Evolutionary conservation across 2,113 vertebrate genomes (phyloP).

Genomic region (Aythya baeri): DNA sequence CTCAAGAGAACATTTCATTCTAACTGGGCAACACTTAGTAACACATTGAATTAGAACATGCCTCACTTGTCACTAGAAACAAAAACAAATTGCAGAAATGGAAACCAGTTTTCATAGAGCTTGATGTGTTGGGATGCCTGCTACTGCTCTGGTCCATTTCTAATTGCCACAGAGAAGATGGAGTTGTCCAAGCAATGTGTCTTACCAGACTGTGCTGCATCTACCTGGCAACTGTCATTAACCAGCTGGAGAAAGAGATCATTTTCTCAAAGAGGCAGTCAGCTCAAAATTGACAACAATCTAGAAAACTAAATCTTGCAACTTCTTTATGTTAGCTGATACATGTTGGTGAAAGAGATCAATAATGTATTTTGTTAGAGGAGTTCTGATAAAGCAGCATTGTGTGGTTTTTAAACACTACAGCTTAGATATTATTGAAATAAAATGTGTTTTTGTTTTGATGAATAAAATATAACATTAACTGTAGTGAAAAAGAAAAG

Average conservation of each 20-base stretch:
- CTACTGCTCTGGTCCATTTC: neutral
- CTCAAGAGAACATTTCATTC: neutral
- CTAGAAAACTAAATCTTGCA: constrained; percentile 25
- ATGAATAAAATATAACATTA: neutral
- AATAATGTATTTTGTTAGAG: constrained; percentile 34
- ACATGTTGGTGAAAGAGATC: constrained; percentile 1
- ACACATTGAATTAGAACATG: neutral
- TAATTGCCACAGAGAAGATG: neutral
- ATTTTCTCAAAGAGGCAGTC: constrained; percentile 17
- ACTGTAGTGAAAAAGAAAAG: constrained; percentile 36
- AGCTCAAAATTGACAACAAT: constrained; percentile 9
- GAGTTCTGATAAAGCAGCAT: constrained; percentile 4
- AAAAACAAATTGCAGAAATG: neutral
- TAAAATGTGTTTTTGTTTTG: constrained; percentile 35
- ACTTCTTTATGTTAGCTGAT: constrained; percentile 20
- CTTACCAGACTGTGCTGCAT: neutral
- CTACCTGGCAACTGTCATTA: neutral
- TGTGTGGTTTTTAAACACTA: constrained; percentile 33
- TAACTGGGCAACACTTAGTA: neutral
- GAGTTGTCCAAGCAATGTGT: neutral
- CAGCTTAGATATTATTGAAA: constrained; percentile 17
- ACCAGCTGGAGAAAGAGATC: neutral
- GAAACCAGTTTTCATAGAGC: neutral
- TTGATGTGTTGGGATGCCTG: neutral
- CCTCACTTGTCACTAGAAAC: neutral